Evolutionary conservation across 2,113 vertebrate genomes (phyloP).

Genomic region (Azemiops feae): DNA sequence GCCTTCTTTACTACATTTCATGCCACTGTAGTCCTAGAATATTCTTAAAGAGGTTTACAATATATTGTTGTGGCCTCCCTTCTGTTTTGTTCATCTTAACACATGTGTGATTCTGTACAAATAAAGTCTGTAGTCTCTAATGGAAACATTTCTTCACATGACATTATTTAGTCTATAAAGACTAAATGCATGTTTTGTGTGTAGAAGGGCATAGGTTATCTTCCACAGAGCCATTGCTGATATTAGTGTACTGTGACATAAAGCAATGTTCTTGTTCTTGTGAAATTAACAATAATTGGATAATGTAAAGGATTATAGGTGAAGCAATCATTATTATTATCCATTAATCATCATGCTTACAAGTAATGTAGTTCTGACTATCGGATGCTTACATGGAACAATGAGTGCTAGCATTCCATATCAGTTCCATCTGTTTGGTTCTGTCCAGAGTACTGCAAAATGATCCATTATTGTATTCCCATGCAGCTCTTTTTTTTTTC

Average conservation of each 20-base stretch:
- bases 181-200: neutral
- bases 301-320: neutral
- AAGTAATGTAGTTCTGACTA: neutral
- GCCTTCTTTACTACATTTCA: neutral
- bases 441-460: neutral
- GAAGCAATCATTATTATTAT: neutral
- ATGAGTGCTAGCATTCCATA: too few species aligned
- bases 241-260: neutral
- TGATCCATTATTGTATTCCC: neutral
- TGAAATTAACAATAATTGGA: neutral
- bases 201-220: neutral
- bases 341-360: neutral
- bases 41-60: neutral
- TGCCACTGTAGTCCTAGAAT: neutral
- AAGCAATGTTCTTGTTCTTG: neutral
- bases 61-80: neutral
- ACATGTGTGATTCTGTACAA: neutral
- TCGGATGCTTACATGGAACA: neutral
- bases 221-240: neutral
- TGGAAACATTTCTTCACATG: neutral
- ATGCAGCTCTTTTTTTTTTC: neutral
- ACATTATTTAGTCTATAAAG: neutral
- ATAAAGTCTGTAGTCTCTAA: neutral
- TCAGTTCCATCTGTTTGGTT: neutral
- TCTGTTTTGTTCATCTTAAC: neutral